Evolutionary conservation across 2,113 vertebrate genomes (phyloP), one percentile per base, ranked within the genome.

Genomic region (Lathamus discolor): DNA sequence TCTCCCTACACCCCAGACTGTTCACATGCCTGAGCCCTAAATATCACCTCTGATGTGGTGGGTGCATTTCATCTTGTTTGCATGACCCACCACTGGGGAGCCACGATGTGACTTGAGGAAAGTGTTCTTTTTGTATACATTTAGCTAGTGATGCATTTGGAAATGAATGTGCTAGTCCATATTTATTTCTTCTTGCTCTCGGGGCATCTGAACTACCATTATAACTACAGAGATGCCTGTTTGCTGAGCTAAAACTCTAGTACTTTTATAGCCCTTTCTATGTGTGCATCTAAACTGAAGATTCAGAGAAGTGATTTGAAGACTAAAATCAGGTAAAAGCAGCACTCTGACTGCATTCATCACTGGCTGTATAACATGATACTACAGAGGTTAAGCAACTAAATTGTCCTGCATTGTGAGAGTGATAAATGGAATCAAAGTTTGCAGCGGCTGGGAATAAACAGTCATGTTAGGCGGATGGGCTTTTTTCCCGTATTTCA

Each of bases 11-110:
- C 11, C 13, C 51, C 68, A 91, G 11, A 6, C 63, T 28, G 9
- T 4, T 54, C 0, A 0, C 0, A 1, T 75, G 61, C 27, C 52
- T 69, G 59, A 93, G 44, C 41, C n/a, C 25, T 33, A 48, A 41
- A 64, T 41, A 77, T 13, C 54, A 70, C 54, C 59, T 85, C 49
- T 49, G 37, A 37, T 46, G 19, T 25, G 27, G 48, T 70, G 87
- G 28, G 35, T 43, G 19, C 11, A 46, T 81, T 93, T 54, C 25
- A 29, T 57, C n/a, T 51, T 52, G 31, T 75, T 62, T 46, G 48
- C 62, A 49, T 0, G 0, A 72, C 37, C 22, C 9, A 11, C 2
- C n/a, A 12, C 41, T 1, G 0, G 31, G 43, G 37, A 92, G 17
- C 24, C 28, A 48, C 4, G 7, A 17, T 12, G 13, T 18, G 48